Evolutionary conservation across 2,113 vertebrate species (phyloP), one percentile per base, ranked within the genome.

Genomic region (Sylvietta virens): DNA sequence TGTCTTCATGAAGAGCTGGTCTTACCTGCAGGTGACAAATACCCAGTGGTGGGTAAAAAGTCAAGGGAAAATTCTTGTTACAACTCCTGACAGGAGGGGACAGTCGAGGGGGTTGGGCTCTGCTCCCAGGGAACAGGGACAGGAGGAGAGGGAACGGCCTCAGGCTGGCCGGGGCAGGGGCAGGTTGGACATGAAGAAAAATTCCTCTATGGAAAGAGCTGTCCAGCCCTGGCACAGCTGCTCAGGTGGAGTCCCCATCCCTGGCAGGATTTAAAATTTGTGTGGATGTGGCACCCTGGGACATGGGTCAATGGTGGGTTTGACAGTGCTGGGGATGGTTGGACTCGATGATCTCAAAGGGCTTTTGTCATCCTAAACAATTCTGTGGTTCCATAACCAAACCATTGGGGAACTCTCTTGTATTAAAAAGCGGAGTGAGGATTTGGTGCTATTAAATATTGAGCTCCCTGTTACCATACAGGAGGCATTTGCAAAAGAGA

Each of bases 151-250:
- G 45, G 27, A 51, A 27, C 1, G 1, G 51, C 37, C 37, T 31
- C 62, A 60, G 17, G 44, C 5, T 86, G 53, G 45, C 7, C 13
- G 7, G 26, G 33, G 12, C 0, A 69, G 8, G 26, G 0, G 2
- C 3, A 39, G n/a, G 3, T 0, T 37, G 20, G 27, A 26, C 3
- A 45, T 6, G 0, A 15, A 6, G 3, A 9, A 18, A 4, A 66
- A 26, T 28, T 33, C 0, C 23, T 2, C 1, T 23, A 24, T 6
- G 22, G 15, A 33, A 53, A 28, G 15, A 2, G 1, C 1, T 45
- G n/a, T 37, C 37, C 7, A 51, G 4, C 3, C 27, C 11, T 44
- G 37, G 12, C 37, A 23, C 0, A 51, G 27, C 37, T 60, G 35
- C 8, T 1, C 42, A 31, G 21, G 0, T 27, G 39, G 3, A 33